Conservation (phyloP, 2,113 vertebrate species). For the Stegastes partitus region DNA sequence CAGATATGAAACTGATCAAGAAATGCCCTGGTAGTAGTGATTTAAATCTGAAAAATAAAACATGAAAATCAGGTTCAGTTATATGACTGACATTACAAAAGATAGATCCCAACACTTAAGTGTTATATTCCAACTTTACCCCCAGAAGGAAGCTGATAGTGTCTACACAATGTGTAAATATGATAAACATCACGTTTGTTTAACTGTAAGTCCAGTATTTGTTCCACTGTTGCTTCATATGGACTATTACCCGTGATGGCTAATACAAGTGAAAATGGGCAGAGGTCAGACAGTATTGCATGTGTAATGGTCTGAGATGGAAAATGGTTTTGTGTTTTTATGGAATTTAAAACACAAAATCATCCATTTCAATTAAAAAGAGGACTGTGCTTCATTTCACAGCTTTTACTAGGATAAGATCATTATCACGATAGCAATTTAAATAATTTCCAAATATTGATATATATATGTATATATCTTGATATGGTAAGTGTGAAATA, state of each 20-base stretch:
- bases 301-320: not conserved
- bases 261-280: not conserved
- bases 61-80: not conserved
- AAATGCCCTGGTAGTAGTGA: slow-evolving; percentile 2
- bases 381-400: slow-evolving; percentile 1
- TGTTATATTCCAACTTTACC: slow-evolving; percentile 7
- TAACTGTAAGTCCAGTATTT: not conserved
- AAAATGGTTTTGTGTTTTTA: not conserved
- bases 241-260: not conserved
- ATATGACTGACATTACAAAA: slow-evolving; percentile 9
- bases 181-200: not conserved
- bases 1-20: slow-evolving; percentile 1
- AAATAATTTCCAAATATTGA: not conserved
- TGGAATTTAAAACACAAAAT: slow-evolving; percentile 1
- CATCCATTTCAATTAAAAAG: not conserved
- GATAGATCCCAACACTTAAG: not conserved
- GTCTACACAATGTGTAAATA: slow-evolving; percentile 15
- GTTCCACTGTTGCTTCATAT: not conserved
- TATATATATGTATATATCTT: not conserved
- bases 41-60: slow-evolving; percentile 8
- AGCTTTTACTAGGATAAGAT: slow-evolving; percentile 1
- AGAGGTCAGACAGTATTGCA: not conserved
- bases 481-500: too few species aligned
- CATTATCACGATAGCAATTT: not conserved
- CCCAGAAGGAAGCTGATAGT: not conserved